A percentile compares a stretch with the other conserved stretches of the same genome.
Conservation (phyloP, 1,140 invertebrate genomes). For the Bombus pascuorum region DNA sequence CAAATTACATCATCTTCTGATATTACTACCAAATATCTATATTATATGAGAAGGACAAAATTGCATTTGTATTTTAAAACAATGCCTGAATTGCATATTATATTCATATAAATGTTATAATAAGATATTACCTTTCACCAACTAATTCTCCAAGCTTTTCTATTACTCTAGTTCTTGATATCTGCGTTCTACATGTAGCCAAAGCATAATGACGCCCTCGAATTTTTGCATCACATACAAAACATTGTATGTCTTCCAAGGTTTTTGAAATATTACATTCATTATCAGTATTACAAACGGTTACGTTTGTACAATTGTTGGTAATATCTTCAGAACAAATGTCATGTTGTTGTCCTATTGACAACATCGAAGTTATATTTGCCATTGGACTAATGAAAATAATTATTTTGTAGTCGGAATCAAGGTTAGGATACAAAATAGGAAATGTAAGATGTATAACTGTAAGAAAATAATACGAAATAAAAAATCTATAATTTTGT, state of each 20-base stretch:
- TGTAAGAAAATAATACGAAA: conserved; percentile 13
- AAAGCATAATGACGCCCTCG: conserved; percentile 73
- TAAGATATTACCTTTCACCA: conserved; percentile 75
- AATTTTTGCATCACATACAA: conserved; percentile 76
- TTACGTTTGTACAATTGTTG: conserved; percentile 22
- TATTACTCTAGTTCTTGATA: conserved; percentile 73
- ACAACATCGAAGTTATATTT: conserved; percentile 40
- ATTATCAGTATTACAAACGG: background rate
- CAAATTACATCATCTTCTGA: conserved; percentile 81
- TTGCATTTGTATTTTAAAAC: background rate
- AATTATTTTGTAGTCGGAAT: background rate
- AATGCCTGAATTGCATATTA: background rate
- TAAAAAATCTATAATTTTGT: background rate
- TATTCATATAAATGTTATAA: background rate
- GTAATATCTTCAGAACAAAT: conserved; percentile 30
- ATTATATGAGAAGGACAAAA: conserved; percentile 41
- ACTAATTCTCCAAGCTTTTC: conserved; percentile 80
- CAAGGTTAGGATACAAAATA: conserved; percentile 24
- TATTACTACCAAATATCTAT: conserved; percentile 80
- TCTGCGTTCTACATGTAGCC: conserved; percentile 77
- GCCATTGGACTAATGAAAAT: conserved; percentile 32
- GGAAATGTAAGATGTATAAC: background rate
- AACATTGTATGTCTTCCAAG: conserved; percentile 65
- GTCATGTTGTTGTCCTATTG: conserved; percentile 23
- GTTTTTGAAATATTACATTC: background rate